Evolutionary conservation across 1,140 invertebrate species (phyloP), one percentile per base, ranked within the genome.

Genomic region (Formica selysi): DNA sequence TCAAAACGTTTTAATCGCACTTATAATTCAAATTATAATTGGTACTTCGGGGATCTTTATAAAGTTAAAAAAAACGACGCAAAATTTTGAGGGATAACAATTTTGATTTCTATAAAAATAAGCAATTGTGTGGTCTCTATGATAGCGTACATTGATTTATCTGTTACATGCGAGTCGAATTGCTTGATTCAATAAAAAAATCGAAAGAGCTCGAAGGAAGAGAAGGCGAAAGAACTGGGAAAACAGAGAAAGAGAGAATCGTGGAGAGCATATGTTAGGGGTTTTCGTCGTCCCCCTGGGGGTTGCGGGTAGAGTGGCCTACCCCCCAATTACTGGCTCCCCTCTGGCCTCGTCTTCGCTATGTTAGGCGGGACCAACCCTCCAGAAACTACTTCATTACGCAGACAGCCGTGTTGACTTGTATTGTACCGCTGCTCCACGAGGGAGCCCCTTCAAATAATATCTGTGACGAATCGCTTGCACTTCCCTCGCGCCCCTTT

Each of bases 361-460:
- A 70, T 88, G 86, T 88, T 86, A 80, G 88, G 86, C 80, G 85
- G 91, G 81, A 92, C 83, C 91, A 90, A 93, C 94, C 94, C 93
- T 92, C 88, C 78, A 89, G 88, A 91, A 95, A 95, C 94, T 95
- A 95, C 95, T 95, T 95, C 94, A 95, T 95, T 95, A 95, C 94
- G 94, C 94, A 94, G 94, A 95, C 94, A 95, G 92, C 94, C 95
- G 95, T 95, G 94, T 95, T 95, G 95, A 95, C 95, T 95, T 95
- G 94, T 95, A 95, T 95, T 95, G 94, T 95, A 87, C 92, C 73
- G 51, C 68, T 62, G 70, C 76, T 92, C 85, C 92, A 90, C 89
- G 88, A 90, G 90, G 91, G 91, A 90, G 87, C 90, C 93, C 91
- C 93, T 93, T 91, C 91, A 93, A 95, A 95, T 95, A 95, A 95